phyloP scores from a whole-genome alignment of 2,797 vertebrate genomes.

The Etheostoma perlongum region DNA sequence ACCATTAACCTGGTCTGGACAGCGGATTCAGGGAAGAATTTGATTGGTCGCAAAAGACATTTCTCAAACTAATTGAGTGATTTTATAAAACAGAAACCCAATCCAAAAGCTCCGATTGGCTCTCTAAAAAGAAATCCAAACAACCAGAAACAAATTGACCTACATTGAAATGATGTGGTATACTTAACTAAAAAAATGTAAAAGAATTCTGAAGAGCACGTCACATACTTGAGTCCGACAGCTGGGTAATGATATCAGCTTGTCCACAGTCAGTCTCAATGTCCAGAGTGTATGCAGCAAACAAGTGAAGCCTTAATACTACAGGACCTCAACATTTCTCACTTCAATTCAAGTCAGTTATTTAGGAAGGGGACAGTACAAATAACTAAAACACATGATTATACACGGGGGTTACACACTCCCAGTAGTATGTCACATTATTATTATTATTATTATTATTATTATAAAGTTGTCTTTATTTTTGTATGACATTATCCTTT shows the following conservation, averaged over 20 bases:
- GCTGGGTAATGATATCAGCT: conserved; percentile 11
- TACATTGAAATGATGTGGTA: conserved; percentile 32
- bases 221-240: conserved; percentile 23
- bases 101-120: neutral
- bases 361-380: no score
- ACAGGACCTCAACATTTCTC: conserved; percentile 47
- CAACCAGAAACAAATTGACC: conserved; percentile 15
- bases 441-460: conserved; percentile 72
- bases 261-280: conserved; percentile 10
- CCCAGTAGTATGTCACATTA: conserved; percentile 51
- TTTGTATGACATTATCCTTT: conserved; percentile 89
- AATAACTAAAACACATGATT: no score
- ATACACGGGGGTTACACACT: conserved; percentile 25
- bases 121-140: neutral
- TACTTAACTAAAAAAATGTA: neutral
- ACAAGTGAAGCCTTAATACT: conserved; percentile 18
- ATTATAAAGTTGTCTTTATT: conserved; percentile 87
- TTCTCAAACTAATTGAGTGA: neutral
- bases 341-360: no score
- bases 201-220: neutral
- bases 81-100: neutral
- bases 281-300: conserved; percentile 34
- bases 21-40: conserved; percentile 6
- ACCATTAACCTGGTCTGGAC: conserved; percentile 13
- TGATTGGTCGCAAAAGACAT: neutral